Base-by-base conservation (phyloP, 2,113 vertebrate genomes). In the Pluvialis apricaria region DNA sequence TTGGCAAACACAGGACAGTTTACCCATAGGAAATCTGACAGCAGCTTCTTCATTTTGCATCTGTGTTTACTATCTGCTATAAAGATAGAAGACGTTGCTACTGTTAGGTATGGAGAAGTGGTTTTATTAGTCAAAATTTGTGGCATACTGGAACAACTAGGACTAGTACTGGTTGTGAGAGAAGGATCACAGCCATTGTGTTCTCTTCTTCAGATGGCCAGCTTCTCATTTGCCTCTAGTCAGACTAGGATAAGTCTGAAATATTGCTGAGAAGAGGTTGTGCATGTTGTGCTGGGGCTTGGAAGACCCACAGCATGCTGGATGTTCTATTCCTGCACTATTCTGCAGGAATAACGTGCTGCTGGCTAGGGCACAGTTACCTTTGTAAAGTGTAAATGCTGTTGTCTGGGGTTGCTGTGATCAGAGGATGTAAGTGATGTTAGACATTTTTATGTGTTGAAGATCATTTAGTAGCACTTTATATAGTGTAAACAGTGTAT, bases 261-360 rank as follows among this genome's bases (percentile, higher is more conserved):
- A 57, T 75, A 24, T 0, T 36, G 15, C 32, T 52, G 26, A 73
- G 31, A 38, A 8, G n/a, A 49, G 8, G 3, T 29, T 79, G 13
- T n/a, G 6, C 6, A 0, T 10, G 3, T 55, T 86, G 11, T 47
- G n/a, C 0, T 0, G 3, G 17, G 34, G 22, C 55, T 82, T 1
- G 0, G 31, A 52, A 79, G 54, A 49, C 25, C 13, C 13, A 7
- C 49, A 0, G 0, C 42, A 14, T 45, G 45, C 21, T 79, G 36
- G 34, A 25, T 69, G 38, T 4, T 79, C 13, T 65, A 21, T 31
- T 44, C 40, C 13, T 42, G 40, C 40, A 21, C 38, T 40, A 29
- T 64, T 42, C 18, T 21, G 5, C 17, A 18, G 58, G 34, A 77
- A 28, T 57, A 36, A 5, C 4, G 3, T 65, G 24, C 58, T 77